phyloP scores from a whole-genome alignment of 2,888 invertebrate genomes.

The Troglohyphantes excavatus region DNA sequence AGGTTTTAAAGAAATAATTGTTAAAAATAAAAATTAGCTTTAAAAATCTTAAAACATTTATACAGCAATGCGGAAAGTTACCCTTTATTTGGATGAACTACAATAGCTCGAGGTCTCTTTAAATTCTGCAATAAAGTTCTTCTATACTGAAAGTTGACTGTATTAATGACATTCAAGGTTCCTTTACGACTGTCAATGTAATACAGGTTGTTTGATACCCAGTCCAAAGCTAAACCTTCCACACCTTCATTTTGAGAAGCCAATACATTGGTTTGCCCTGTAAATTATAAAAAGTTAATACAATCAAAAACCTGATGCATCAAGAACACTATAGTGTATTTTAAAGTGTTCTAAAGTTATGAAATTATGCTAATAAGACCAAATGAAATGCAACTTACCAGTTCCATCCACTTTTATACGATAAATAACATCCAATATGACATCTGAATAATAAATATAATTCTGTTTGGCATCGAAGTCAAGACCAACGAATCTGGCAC shows the following conservation, averaged over 20 bases:
- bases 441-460: slow-evolving; percentile 98
- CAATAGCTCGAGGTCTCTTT: slow-evolving; percentile 96
- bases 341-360: too few relatives aligned
- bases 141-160: slow-evolving; percentile 91
- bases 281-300: not conserved
- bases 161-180: slow-evolving; percentile 94
- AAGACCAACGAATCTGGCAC: slow-evolving; percentile 96
- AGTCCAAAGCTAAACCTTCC: slow-evolving; percentile 96
- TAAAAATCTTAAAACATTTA: too few relatives aligned
- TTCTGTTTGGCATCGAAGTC: slow-evolving; percentile 95
- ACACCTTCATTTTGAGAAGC: slow-evolving; percentile 98
- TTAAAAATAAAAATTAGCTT: too few relatives aligned
- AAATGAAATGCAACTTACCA: slow-evolving; percentile 80
- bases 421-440: slow-evolving; percentile 96
- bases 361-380: too few relatives aligned
- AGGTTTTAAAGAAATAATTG: too few relatives aligned
- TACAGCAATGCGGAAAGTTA: slow-evolving; percentile 79
- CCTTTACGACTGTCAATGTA: slow-evolving; percentile 97
- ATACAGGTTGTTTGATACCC: slow-evolving; percentile 97
- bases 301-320: too few relatives aligned
- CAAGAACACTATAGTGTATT: too few relatives aligned
- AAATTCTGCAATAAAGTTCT: slow-evolving; percentile 92
- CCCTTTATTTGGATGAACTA: slow-evolving; percentile 97
- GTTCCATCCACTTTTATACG: slow-evolving; percentile 84
- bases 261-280: slow-evolving; percentile 92